Evolutionary conservation across 2,888 invertebrate species (phyloP).

Genomic region (Drosophila tripunctata): DNA sequence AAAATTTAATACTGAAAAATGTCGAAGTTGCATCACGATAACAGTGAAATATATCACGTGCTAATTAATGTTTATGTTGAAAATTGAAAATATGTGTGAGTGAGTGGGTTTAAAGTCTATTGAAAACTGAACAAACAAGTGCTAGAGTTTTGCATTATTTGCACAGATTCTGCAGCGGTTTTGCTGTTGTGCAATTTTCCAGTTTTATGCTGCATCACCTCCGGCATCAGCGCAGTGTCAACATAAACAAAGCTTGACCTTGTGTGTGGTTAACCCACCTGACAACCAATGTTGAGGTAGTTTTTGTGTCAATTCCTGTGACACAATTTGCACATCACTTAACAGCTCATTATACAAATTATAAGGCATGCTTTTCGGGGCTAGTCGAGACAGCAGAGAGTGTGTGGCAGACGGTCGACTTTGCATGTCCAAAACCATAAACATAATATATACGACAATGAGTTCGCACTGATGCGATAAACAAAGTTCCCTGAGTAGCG

Average conservation of each 20-base stretch:
- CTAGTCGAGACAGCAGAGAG: neutral
- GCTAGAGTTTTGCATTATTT: constrained; percentile 2
- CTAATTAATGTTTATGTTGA: constrained; percentile 70
- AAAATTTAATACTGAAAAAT: constrained; percentile 56
- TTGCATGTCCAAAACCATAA: constrained; percentile 75
- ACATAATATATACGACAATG: constrained; percentile 59
- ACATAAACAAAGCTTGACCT: constrained; percentile 35
- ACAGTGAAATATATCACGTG: constrained; percentile 70
- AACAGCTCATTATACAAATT: constrained; percentile 75
- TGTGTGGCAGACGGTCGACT: neutral
- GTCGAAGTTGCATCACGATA: constrained; percentile 67
- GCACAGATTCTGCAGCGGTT: constrained; percentile 31
- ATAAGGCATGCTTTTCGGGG: constrained; percentile 30
- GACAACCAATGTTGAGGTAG: neutral
- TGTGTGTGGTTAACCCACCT: constrained; percentile 20
- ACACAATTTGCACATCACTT: constrained; percentile 68
- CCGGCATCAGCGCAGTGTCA: constrained; percentile 19
- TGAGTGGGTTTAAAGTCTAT: neutral
- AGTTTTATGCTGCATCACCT: constrained; percentile 38
- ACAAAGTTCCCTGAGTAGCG: constrained; percentile 55
- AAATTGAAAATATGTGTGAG: constrained; percentile 61
- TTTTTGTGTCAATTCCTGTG: constrained; percentile 13
- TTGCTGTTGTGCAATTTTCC: neutral
- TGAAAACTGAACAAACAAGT: neutral
- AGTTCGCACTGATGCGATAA: constrained; percentile 21